Evolutionary conservation across 2,797 vertebrate genomes (phyloP).

Genomic region (Odontamblyopus rebecca): DNA sequence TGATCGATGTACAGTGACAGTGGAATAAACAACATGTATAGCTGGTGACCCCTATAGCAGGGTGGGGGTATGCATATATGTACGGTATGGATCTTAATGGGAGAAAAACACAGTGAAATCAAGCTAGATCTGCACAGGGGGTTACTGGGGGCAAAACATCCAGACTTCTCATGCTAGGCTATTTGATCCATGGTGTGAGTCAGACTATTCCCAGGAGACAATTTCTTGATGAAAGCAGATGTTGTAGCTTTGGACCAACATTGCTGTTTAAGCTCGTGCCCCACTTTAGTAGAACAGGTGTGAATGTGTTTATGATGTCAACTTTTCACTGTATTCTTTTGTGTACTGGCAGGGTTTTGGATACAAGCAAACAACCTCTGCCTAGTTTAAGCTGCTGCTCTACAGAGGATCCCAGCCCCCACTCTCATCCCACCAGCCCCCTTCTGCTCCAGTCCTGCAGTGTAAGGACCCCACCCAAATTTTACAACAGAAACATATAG

Average conservation of each 20-base stretch:
- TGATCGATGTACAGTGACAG: conserved; percentile 66
- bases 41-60: conserved; percentile 54
- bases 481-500: conserved; percentile 39
- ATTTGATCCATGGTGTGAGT: conserved; percentile 58
- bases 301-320: conserved; percentile 54
- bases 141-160: conserved; percentile 56
- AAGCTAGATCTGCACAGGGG: conserved; percentile 39
- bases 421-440: conserved; percentile 30
- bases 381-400: conserved; percentile 48
- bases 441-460: conserved; percentile 45
- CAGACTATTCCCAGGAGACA: conserved; percentile 56
- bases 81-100: conserved; percentile 49
- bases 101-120: conserved; percentile 39
- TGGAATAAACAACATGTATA: conserved; percentile 55
- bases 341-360: conserved; percentile 36
- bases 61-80: conserved; percentile 38
- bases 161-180: conserved; percentile 46
- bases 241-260: conserved; percentile 29
- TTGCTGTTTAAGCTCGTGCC: conserved; percentile 51
- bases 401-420: conserved; percentile 48
- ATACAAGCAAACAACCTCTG: conserved; percentile 49
- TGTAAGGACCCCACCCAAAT: conserved; percentile 69
- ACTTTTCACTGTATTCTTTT: conserved; percentile 56
- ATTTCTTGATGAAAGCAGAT: conserved; percentile 58
- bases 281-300: conserved; percentile 50